Percentiles rank a stretch among this genome's conserved stretches.
Evolutionary conservation across 2,888 invertebrate species (phyloP).

Genomic region (Drosophila merina): DNA sequence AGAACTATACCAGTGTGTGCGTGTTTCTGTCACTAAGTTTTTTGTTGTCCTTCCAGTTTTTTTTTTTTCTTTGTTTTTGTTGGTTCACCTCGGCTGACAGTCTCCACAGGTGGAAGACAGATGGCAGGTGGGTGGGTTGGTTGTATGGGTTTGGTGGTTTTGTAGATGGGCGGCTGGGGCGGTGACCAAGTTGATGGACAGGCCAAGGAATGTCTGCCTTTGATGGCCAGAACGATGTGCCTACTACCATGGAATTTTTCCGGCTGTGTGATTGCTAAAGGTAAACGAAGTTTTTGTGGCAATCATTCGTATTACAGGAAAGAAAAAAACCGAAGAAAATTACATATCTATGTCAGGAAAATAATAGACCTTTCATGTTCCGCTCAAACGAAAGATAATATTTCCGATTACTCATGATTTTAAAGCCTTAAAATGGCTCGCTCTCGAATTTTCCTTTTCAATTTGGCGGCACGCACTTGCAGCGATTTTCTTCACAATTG

Average conservation of each 20-base stretch:
- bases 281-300: conserved; percentile 19
- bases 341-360: not conserved
- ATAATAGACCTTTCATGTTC: not conserved
- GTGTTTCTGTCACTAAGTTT: conserved; percentile 38
- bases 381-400: not conserved
- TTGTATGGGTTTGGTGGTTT: not conserved
- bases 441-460: not conserved
- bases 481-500: not conserved
- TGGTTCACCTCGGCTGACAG: conserved; percentile 26
- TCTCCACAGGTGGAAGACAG: conserved; percentile 41
- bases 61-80: not conserved
- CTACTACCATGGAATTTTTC: conserved; percentile 10
- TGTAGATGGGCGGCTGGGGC: not conserved
- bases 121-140: conserved; percentile 19
- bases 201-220: conserved; percentile 30
- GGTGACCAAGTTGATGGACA: conserved; percentile 31
- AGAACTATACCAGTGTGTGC: conserved; percentile 22
- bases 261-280: conserved; percentile 12
- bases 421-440: not conserved
- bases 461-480: not conserved
- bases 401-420: not conserved
- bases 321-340: not conserved
- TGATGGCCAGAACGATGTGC: conserved; percentile 25
- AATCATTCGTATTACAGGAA: not conserved
- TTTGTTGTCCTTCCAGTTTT: not conserved